Base-by-base conservation (phyloP, 2,797 vertebrate genomes). In the Synanceia verrucosa region DNA sequence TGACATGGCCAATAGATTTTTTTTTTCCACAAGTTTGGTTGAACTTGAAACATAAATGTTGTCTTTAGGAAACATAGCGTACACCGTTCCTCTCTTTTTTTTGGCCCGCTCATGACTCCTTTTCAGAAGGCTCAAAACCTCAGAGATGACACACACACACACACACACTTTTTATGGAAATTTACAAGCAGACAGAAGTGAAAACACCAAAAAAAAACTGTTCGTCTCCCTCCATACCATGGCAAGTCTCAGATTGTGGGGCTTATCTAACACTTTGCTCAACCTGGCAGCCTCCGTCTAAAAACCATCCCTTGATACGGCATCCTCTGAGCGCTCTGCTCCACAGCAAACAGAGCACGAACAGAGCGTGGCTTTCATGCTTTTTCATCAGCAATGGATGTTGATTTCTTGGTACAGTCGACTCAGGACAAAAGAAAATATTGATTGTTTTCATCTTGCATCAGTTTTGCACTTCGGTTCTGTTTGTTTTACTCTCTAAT, bases 241-340 rank as follows among this genome's bases (percentile, higher is more conserved):
- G 24, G 36, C 2, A 7, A 58, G 26, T 77, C 61, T 76, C 46
- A 66, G 69, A 81, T 69, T 78, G 37, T 23, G 47, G 36, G 71
- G 70, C 48, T 81, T 69, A 60, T 70, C 68, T 62, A 61, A 73
- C 62, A 44, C 41, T 67, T 24, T 44, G 71, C 70, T 77, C 51
- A 33, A 77, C 58, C 70, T 64, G 58, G 52, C 64, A 73, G 72
- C 6, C 59, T 60, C 47, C 6, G 10, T 78, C 64, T 53, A 13
- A 61, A 84, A 79, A 75, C 78, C 67, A 53, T 63, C 68, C 83
- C 75, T 55, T 66, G 68, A 72, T 73, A 48, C 55, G 34, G 31
- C 77, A 64, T 64, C 53, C 31, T 48, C 56, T 46, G 56, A 62
- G 63, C n/a, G n/a, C 65, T 62, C n/a, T 24, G 33, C 66, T 74